Conservation (phyloP, 2,113 vertebrate genomes). For the Lycaon pictus region DNA sequence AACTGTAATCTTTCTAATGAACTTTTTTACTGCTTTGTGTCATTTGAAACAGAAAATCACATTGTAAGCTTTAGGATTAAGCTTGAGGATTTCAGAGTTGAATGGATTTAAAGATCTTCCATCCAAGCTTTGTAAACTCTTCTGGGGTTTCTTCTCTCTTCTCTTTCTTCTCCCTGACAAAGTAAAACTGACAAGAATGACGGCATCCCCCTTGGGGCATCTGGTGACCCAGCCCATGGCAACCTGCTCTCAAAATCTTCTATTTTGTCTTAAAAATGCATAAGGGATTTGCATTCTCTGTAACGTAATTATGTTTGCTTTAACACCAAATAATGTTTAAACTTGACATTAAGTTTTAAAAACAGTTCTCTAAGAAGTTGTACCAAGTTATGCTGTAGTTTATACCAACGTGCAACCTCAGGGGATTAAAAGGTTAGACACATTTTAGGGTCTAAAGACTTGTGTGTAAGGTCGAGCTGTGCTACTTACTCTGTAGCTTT, state of each 20-base stretch:
- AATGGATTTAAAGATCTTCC: background rate
- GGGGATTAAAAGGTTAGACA: background rate
- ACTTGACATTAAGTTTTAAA: background rate
- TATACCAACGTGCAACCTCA: background rate
- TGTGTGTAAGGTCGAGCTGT: background rate
- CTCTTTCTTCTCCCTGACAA: background rate
- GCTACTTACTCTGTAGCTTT: background rate
- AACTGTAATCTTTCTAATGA: background rate
- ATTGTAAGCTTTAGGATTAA: background rate
- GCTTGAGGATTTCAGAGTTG: background rate
- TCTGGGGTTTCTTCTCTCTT: background rate
- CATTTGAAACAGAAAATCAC: conserved; percentile 1
- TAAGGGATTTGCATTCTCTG: background rate
- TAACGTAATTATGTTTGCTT: background rate
- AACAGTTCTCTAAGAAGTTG: conserved; percentile 15
- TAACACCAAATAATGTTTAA: background rate
- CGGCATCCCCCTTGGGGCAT: background rate
- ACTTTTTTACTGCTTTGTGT: background rate
- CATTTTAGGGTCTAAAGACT: background rate
- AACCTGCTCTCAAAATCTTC: background rate
- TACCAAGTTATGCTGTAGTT: background rate
- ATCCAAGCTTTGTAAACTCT: background rate
- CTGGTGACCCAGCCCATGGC: background rate
- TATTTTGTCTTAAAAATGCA: background rate
- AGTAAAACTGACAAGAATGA: conserved; percentile 1